Percentiles rank a stretch among this genome's conserved stretches.
phyloP scores from a whole-genome alignment of 1,140 invertebrate species.

The Chelonus insularis region DNA sequence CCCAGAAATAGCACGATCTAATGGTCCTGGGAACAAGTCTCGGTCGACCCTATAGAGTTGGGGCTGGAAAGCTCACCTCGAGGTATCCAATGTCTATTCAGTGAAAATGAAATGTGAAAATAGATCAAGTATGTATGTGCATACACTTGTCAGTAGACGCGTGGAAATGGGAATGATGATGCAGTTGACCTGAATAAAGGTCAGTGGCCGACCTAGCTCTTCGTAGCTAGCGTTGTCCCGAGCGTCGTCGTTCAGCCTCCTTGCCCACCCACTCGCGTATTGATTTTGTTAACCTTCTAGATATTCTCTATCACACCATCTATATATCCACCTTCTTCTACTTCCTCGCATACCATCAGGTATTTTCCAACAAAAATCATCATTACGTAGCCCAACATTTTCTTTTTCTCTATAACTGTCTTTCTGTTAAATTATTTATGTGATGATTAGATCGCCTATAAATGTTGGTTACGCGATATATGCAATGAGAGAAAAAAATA shows the following conservation, averaged over 20 bases:
- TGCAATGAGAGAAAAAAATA: no score
- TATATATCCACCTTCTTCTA: no score
- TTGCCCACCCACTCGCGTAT: slow-evolving; percentile 42
- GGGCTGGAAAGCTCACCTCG: background rate
- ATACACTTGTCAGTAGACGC: slow-evolving; percentile 20
- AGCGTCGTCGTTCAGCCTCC: slow-evolving; percentile 2
- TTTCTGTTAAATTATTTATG: no score
- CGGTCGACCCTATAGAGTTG: background rate
- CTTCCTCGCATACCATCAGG: background rate
- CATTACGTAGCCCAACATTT: background rate
- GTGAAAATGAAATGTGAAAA: slow-evolving; percentile 25
- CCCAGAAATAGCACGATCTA: slow-evolving; percentile 20
- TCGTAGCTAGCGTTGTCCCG: slow-evolving; percentile 32
- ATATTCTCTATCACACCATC: slow-evolving; percentile 29
- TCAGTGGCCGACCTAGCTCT: slow-evolving; percentile 52
- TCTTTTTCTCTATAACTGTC: no score
- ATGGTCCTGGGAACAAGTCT: slow-evolving; percentile 19
- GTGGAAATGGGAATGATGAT: slow-evolving; percentile 49
- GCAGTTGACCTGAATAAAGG: slow-evolving; percentile 53
- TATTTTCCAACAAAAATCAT: background rate
- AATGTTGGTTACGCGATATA: no score
- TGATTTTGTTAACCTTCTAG: slow-evolving; percentile 54
- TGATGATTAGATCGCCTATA: no score
- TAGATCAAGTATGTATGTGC: slow-evolving; percentile 19
- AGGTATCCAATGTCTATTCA: slow-evolving; percentile 5